Base-by-base conservation (phyloP, 2,888 invertebrate species). In the Harmothoe impar region DNA sequence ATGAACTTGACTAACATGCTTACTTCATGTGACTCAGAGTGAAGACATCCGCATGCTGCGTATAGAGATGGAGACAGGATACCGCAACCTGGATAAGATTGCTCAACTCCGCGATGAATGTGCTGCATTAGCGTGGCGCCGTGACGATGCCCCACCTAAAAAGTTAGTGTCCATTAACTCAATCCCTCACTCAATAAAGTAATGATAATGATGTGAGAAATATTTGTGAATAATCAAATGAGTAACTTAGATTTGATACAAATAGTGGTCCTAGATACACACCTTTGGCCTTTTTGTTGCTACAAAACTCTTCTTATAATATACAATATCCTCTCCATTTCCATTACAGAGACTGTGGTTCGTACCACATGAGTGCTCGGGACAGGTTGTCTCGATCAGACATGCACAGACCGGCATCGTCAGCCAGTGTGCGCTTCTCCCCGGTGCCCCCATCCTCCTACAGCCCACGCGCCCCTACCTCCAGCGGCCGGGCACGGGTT, bases 31-130 rank as follows among this genome's bases (percentile, higher is more conserved):
- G 5, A 43, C 3, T 43, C 93, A 96, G 96, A 95, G 96, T 94
- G 95, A 96, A 92, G 96, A 96, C 92, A 94, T 96, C 51, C 91
- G 94, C 25, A 91, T 95, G 85, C 92, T 96, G 91, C 94, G 94
- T 91, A 93, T 95, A 85, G 95, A 96, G 91, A 92, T 94, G 43
- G 92, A 93, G 62, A 91, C 92, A 62, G 96, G 95, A 3, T 89
- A 94, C 12, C 93, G 94, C 23, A 94, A 94, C 91, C 92, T 96
- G 86, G 94, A 95, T 78, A 94, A 94, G 91, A 94, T 96, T 31
- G 94, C 94, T 0, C 93, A 93, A 54, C 93, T 96, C 20, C 92
- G 95, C 51, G 95, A 96, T 91, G 95, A 96, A 92, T 95, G 96
- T 91, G 93, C 94, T 33, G 93, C 94, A 89, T 93, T 95, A 52